Conservation (phyloP, 2,888 invertebrate genomes). For the Cistogaster globosa region DNA sequence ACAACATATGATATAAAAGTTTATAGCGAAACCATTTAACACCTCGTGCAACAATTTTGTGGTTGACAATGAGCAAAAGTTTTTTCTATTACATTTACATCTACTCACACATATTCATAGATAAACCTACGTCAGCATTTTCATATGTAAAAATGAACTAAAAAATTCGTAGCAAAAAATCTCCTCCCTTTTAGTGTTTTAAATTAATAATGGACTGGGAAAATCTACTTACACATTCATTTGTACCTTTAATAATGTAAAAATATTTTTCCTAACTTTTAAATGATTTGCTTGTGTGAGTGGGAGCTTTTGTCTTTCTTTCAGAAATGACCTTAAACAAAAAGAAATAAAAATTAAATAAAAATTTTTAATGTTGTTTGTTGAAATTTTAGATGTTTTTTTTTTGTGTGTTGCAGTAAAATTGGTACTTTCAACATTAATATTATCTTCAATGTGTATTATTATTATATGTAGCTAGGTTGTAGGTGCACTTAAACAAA, state of each 20-base stretch:
- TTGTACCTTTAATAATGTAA: conserved; percentile 65
- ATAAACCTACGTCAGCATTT: conserved; percentile 16
- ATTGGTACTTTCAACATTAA: conserved; percentile 77
- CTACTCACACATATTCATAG: neutral
- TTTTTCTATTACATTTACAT: conserved; percentile 22
- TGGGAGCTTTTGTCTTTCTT: neutral
- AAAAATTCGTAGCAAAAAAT: conserved; percentile 35
- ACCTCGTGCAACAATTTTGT: conserved; percentile 82
- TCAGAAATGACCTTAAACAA: conserved; percentile 40
- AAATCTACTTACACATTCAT: conserved; percentile 40
- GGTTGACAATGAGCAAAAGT: conserved; percentile 79
- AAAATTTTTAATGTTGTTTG: conserved; percentile 71
- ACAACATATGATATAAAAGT: conserved; percentile 70
- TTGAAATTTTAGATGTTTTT: conserved; percentile 30
- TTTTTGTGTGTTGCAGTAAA: conserved; percentile 70
- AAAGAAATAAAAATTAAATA: conserved; percentile 37
- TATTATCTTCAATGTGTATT: conserved; percentile 78
- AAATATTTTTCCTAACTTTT: conserved; percentile 54
- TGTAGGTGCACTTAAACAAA: conserved; percentile 17
- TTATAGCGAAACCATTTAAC: conserved; percentile 78
- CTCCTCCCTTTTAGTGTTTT: conserved; percentile 63
- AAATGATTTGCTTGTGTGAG: neutral
- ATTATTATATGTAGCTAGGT: neutral
- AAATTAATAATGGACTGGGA: conserved; percentile 19
- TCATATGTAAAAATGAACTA: conserved; percentile 41